Percentiles rank a stretch among this genome's conserved stretches.
Conservation (phyloP, 2,797 vertebrate species). For the Knipowitschia caucasica region DNA sequence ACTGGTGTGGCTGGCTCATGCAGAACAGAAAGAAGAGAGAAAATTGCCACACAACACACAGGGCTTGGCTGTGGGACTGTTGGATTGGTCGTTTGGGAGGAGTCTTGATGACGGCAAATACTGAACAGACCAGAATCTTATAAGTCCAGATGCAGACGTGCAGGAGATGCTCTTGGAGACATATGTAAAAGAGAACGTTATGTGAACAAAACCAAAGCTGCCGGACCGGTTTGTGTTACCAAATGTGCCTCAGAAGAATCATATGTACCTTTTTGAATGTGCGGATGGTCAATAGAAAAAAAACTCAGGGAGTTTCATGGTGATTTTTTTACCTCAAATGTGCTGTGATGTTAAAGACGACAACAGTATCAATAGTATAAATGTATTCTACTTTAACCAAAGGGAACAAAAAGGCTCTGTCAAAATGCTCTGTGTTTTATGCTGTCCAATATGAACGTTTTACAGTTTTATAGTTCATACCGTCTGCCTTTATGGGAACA, state of each 20-base stretch:
- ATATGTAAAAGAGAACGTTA: too few relatives aligned
- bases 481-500: constrained; percentile 36
- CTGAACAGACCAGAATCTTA: neutral
- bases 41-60: neutral
- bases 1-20: neutral
- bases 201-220: constrained; percentile 16
- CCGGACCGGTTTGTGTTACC: constrained; percentile 21
- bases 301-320: constrained; percentile 61
- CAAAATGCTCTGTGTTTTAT: constrained; percentile 10
- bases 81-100: neutral
- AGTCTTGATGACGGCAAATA: neutral
- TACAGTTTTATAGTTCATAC: neutral
- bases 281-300: constrained; percentile 18
- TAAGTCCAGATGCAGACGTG: neutral
- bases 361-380: too few relatives aligned
- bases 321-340: constrained; percentile 33
- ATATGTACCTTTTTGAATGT: constrained; percentile 2
- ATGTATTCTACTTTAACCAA: constrained; percentile 14
- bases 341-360: too few relatives aligned
- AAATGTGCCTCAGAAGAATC: constrained; percentile 26
- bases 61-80: neutral
- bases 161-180: constrained; percentile 7
- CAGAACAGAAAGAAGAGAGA: neutral
- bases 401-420: constrained; percentile 27
- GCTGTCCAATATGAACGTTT: constrained; percentile 21